Evolutionary conservation across 30 jellyfish, hydroid and myxozoan species (phyloP).

Genomic region (Turritopsis rubra): DNA sequence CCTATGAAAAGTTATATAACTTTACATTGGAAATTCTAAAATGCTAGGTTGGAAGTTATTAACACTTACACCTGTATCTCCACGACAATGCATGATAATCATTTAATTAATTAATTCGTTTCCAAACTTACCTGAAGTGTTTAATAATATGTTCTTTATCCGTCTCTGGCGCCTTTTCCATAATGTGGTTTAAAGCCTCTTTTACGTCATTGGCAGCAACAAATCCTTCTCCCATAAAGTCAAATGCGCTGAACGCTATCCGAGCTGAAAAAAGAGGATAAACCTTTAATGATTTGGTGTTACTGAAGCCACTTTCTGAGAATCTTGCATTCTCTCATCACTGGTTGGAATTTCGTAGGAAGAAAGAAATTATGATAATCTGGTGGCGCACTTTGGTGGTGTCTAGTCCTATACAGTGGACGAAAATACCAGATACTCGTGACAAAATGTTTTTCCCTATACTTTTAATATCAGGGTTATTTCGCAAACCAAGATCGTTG

Average conservation of each 20-base stretch:
- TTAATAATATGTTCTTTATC: conserved; percentile 21
- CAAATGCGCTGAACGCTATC: conserved; percentile 34
- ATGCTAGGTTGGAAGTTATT: too few relatives aligned
- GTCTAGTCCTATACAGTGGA: too few relatives aligned
- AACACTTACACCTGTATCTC: too few relatives aligned
- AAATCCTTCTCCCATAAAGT: conserved; percentile 37
- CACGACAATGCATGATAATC: background rate
- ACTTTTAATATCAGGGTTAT: too few relatives aligned
- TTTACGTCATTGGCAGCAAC: conserved; percentile 39
- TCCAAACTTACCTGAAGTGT: conserved; percentile 5
- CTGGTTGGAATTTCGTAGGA: background rate
- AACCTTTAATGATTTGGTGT: background rate
- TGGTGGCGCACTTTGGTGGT: too few relatives aligned
- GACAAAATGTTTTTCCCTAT: too few relatives aligned
- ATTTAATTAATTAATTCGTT: too few relatives aligned
- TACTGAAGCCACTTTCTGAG: background rate
- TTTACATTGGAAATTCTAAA: background rate
- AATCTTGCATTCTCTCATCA: background rate
- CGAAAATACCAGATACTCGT: too few relatives aligned
- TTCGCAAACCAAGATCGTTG: too few relatives aligned
- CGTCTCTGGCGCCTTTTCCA: conserved; percentile 39
- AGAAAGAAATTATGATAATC: background rate
- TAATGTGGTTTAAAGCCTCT: conserved; percentile 24
- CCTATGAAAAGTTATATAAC: background rate
- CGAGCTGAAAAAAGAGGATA: conserved; percentile 29